These are phyloP conservation scores for Brachypteracias leptosomus DNA, from an alignment of 2,113 vertebrate species.

Conservation along the genomic window DNA sequence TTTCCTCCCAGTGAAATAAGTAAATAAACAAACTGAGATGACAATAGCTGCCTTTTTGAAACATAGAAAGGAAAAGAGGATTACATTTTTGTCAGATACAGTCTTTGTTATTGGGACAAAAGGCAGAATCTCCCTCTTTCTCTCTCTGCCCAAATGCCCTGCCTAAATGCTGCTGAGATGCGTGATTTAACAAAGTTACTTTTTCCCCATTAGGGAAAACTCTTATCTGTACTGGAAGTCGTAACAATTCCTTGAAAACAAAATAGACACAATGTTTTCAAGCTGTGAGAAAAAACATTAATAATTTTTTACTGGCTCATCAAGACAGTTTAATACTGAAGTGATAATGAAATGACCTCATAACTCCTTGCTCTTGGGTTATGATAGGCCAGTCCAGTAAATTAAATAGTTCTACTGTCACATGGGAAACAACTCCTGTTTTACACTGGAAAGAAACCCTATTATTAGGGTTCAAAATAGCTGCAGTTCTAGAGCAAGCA, in stretches of 20 bases:
- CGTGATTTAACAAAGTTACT: neutral
- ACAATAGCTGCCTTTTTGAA: neutral
- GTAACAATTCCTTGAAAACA: slow-evolving; percentile 23
- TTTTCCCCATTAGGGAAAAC: neutral
- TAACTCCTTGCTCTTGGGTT: slow-evolving; percentile 10
- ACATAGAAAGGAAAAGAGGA: neutral
- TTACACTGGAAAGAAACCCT: neutral
- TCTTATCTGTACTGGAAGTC: neutral
- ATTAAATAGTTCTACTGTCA: neutral
- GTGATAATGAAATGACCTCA: slow-evolving; percentile 26
- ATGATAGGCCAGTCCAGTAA: neutral
- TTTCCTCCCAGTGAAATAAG: neutral
- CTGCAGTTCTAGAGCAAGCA: neutral
- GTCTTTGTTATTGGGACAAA: neutral
- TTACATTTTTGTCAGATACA: neutral
- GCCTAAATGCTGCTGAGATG: neutral
- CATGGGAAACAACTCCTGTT: neutral
- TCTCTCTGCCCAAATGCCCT: neutral
- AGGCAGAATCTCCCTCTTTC: neutral
- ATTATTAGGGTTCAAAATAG: neutral
- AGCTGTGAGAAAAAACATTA: neutral
- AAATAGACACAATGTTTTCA: neutral
- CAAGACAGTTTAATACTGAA: neutral
- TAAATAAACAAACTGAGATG: neutral
- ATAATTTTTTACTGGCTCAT: neutral